A percentile compares a stretch with the other conserved stretches of the same genome.
These are phyloP conservation scores for Dione juno DNA, from an alignment of 2,888 invertebrate genomes.

Conservation along the genomic window DNA sequence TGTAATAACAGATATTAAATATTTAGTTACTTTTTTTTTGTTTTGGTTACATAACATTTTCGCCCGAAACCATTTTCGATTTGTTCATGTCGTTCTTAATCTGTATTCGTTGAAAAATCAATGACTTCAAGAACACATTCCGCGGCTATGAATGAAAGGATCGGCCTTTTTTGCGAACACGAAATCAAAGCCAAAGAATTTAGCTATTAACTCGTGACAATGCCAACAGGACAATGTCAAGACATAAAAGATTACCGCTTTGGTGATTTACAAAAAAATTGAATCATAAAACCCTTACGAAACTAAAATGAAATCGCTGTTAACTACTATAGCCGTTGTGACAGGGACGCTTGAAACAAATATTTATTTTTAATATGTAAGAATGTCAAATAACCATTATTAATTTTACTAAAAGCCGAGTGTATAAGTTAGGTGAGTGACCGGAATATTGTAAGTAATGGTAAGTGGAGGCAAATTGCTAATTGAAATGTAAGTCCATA, in stretches of 20 bases:
- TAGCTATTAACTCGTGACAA: conserved; percentile 38
- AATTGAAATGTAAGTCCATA: conserved; percentile 51
- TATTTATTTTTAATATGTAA: conserved; percentile 16
- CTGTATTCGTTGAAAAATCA: not conserved
- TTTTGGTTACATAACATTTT: too few relatives aligned
- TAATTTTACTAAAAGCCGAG: conserved; percentile 32
- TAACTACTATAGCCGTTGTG: not conserved
- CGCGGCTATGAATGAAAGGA: conserved; percentile 26
- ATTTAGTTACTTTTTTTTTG: not conserved
- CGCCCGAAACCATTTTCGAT: not conserved
- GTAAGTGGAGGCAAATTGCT: conserved; percentile 48
- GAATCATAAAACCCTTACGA: conserved; percentile 2
- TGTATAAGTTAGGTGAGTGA: conserved; percentile 50
- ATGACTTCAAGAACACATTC: conserved; percentile 10
- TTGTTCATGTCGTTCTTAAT: not conserved
- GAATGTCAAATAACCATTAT: conserved; percentile 24
- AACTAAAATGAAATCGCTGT: not conserved
- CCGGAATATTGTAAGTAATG: conserved; percentile 49
- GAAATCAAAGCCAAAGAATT: conserved; percentile 31
- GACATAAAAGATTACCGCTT: conserved; percentile 27
- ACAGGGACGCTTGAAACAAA: conserved; percentile 4
- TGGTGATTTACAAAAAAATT: conserved; percentile 16
- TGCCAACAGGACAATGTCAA: conserved; percentile 22
- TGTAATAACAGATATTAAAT: not conserved
- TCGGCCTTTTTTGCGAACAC: conserved; percentile 29